Evolutionary conservation across 2,797 vertebrate species (phyloP).

Genomic region (Lepilemur septentrionalis): DNA sequence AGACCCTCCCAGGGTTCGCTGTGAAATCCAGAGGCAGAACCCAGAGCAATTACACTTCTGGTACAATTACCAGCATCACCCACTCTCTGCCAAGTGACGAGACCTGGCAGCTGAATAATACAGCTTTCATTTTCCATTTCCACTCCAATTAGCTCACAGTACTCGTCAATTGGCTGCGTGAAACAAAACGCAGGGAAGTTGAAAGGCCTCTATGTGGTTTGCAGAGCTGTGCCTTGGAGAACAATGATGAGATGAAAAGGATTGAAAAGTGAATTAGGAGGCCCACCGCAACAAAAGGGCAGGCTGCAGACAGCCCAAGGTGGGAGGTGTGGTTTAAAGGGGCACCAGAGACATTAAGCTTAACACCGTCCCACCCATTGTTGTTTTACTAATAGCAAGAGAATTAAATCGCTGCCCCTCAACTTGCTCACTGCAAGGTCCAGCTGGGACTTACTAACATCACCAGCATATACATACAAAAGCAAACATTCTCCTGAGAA

Average conservation of each 20-base stretch:
- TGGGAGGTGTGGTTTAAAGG: neutral
- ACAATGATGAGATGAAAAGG: conserved; percentile 63
- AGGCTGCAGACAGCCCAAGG: conserved; percentile 40
- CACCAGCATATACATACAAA: neutral
- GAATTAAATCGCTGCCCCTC: conserved; percentile 30
- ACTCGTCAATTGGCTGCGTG: conserved; percentile 67
- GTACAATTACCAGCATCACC: conserved; percentile 75
- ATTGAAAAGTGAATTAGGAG: conserved; percentile 46
- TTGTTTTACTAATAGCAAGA: conserved; percentile 53
- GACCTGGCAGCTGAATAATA: conserved; percentile 77
- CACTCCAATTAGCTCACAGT: conserved; percentile 79
- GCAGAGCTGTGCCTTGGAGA: conserved; percentile 34
- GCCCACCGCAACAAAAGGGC: neutral
- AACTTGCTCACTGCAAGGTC: neutral
- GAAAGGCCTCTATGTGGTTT: conserved; percentile 15
- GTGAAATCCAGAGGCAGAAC: conserved; percentile 72
- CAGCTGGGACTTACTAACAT: conserved; percentile 52
- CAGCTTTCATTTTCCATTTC: conserved; percentile 74
- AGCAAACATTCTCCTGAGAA: conserved; percentile 36
- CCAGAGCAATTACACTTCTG: conserved; percentile 75
- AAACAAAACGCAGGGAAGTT: conserved; percentile 56
- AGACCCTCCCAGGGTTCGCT: conserved; percentile 56
- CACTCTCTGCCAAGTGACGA: conserved; percentile 69
- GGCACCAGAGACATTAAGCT: conserved; percentile 1
- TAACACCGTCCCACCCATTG: neutral